These are phyloP conservation scores for Hyposoter didymator DNA, from an alignment of 2,888 invertebrate genomes.

Conservation along the genomic window DNA sequence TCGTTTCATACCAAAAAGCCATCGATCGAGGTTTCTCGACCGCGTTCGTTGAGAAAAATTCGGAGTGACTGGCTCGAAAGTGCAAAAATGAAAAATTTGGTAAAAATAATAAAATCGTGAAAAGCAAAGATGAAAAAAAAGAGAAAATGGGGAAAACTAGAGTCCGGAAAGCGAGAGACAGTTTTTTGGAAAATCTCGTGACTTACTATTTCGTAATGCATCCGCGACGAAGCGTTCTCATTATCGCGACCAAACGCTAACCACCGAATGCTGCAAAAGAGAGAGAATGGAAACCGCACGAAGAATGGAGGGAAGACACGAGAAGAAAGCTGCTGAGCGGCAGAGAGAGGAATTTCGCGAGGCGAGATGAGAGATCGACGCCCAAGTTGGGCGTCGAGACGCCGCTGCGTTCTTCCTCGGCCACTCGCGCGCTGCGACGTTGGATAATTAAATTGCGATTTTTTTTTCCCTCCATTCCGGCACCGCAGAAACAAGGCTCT, in stretches of 20 bases:
- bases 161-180: background rate
- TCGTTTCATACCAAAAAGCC: too few relatives aligned
- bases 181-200: constrained; percentile 51
- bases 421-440: constrained; percentile 44
- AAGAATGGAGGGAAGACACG: background rate
- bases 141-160: background rate
- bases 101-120: too few relatives aligned
- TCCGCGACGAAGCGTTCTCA: constrained; percentile 79
- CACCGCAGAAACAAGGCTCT: constrained; percentile 43
- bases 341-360: constrained; percentile 62
- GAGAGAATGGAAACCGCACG: background rate
- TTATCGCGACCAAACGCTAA: constrained; percentile 64
- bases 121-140: background rate
- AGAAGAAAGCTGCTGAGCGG: background rate
- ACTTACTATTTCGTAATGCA: constrained; percentile 62
- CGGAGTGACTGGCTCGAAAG: constrained; percentile 2
- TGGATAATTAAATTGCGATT: constrained; percentile 64
- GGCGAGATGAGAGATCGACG: constrained; percentile 2
- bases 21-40: too few relatives aligned
- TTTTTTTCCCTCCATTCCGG: constrained; percentile 42
- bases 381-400: constrained; percentile 30
- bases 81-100: background rate
- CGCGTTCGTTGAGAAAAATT: background rate
- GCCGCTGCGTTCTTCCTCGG: constrained; percentile 31
- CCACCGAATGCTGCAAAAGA: constrained; percentile 9